phyloP scores from a whole-genome alignment of 2,888 invertebrate genomes.

The Flexamia atlantica region DNA sequence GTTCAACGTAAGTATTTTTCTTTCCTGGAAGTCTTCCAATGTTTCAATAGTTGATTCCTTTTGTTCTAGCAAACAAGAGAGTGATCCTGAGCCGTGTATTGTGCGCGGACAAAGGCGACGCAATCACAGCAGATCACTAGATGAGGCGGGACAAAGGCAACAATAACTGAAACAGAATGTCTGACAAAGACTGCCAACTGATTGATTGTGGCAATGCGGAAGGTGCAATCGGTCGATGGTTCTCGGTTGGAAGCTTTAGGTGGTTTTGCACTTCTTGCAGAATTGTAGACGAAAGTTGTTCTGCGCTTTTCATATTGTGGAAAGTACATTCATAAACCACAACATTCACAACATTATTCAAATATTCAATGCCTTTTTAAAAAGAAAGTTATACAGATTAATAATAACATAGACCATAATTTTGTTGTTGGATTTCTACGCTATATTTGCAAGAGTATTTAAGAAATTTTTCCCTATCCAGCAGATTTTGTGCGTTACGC shows the following conservation, averaged over 20 bases:
- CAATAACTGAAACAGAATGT: constrained; percentile 58
- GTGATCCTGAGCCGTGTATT: constrained; percentile 34
- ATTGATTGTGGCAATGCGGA: constrained; percentile 47
- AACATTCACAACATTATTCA: no score
- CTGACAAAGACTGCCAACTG: constrained; percentile 52
- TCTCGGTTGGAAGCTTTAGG: neutral
- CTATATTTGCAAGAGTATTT: no score
- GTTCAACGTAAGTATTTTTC: no score
- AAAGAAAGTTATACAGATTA: no score
- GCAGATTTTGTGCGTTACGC: no score
- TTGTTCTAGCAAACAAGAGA: constrained; percentile 33
- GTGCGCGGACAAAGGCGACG: constrained; percentile 33
- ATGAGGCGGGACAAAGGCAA: constrained; percentile 56
- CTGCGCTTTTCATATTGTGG: no score
- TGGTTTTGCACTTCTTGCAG: no score
- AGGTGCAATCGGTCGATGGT: constrained; percentile 33
- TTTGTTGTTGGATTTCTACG: no score
- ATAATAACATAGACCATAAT: no score
- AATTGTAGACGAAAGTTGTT: neutral
- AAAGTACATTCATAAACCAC: no score
- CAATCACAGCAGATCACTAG: constrained; percentile 52
- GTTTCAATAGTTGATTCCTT: constrained; percentile 26
- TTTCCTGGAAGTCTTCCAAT: neutral
- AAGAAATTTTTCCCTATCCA: no score
- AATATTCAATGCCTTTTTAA: no score